Conservation (phyloP, 2,888 invertebrate species). For the Trachelus stipa region DNA sequence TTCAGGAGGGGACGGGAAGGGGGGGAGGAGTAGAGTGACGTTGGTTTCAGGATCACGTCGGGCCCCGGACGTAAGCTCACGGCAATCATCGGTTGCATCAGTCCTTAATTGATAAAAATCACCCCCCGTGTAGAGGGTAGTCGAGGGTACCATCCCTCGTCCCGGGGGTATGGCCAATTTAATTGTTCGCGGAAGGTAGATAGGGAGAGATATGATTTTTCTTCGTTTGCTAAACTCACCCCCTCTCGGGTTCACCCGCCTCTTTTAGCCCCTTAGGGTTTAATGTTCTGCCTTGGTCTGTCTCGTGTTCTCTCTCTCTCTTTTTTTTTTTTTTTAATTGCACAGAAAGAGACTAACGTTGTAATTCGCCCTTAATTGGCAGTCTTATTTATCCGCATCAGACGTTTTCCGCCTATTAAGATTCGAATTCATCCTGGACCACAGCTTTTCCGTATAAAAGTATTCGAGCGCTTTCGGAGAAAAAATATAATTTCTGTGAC, state of each 20-base stretch:
- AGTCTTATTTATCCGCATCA: background rate
- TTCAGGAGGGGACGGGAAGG: no score
- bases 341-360: constrained; percentile 5
- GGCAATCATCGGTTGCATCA: constrained; percentile 5
- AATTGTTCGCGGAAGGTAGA: constrained; percentile 8
- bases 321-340: background rate
- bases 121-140: constrained; percentile 11
- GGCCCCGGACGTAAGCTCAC: background rate
- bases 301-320: no score
- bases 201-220: constrained; percentile 8
- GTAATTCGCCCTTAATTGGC: constrained; percentile 11
- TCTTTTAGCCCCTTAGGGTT: background rate
- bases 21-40: no score
- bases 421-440: no score
- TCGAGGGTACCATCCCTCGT: background rate
- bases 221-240: constrained; percentile 7
- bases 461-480: no score
- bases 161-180: constrained; percentile 7
- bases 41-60: background rate
- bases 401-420: background rate
- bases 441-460: no score
- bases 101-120: constrained; percentile 25
- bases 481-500: no score
- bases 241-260: background rate
- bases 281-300: background rate